Evolutionary conservation across 1,140 invertebrate genomes (phyloP).

Genomic region (Drosophila nikananu): DNA sequence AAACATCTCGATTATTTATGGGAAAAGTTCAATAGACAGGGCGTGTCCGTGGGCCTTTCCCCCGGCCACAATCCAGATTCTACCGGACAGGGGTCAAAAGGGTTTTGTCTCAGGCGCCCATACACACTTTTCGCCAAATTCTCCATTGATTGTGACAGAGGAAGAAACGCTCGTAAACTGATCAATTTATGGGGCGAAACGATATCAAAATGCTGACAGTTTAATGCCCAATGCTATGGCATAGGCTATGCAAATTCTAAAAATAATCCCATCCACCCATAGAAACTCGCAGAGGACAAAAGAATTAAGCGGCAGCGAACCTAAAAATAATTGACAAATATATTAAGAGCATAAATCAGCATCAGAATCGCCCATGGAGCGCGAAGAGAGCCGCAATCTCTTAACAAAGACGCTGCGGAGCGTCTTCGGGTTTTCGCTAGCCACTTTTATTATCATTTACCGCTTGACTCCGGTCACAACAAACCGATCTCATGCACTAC

Average conservation of each 20-base stretch:
- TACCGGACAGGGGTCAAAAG: conserved; percentile 62
- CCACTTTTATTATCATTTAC: conserved; percentile 81
- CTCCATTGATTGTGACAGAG: conserved; percentile 35
- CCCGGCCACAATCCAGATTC: conserved; percentile 40
- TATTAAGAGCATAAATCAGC: conserved; percentile 84
- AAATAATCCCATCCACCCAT: conserved; percentile 60
- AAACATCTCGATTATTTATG: conserved; percentile 65
- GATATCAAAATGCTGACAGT: conserved; percentile 75
- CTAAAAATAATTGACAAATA: conserved; percentile 82
- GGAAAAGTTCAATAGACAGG: conserved; percentile 65
- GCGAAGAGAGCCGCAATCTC: conserved; percentile 64
- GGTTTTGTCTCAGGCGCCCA: conserved; percentile 26
- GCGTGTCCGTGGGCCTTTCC: conserved; percentile 72
- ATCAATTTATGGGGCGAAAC: conserved; percentile 62
- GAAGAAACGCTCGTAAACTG: conserved; percentile 56
- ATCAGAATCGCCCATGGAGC: conserved; percentile 71
- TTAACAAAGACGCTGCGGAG: conserved; percentile 27
- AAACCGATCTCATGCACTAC: conserved; percentile 20
- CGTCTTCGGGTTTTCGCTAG: conserved; percentile 14
- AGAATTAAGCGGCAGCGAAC: conserved; percentile 64
- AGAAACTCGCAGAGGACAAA: conserved; percentile 51
- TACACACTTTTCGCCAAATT: conserved; percentile 53
- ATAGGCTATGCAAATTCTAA: conserved; percentile 46
- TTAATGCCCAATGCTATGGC: conserved; percentile 44
- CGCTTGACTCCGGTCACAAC: conserved; percentile 58